Evolutionary conservation across 2,113 vertebrate genomes (phyloP), one percentile per base, ranked within the genome.

Genomic region (Campylomormyrus tamandua): DNA sequence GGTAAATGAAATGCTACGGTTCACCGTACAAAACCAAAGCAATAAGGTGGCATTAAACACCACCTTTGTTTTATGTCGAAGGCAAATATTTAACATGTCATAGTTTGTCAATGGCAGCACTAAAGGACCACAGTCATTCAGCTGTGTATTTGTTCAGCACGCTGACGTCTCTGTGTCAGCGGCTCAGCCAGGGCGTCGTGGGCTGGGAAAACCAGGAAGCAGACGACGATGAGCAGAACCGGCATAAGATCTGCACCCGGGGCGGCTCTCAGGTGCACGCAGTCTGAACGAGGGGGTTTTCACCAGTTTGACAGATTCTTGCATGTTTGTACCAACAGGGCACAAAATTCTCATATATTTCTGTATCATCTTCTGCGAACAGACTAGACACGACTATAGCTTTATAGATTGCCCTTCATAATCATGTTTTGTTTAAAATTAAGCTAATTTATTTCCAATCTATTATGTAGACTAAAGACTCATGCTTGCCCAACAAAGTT

Each of bases 41-140:
- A 70, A 46, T 46, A 74, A 74, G 15, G 87, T 53, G 27, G 62
- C n/a, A 89, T 31, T 39, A 89, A 89, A 80, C 52, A 85, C 52
- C 74, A 42, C 58, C 88, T 89, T 80, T 53, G 17, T 89, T 83
- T 6, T 24, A 89, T 0, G 83, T 31, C 31, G 19, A 89, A 89
- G 50, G 50, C 77, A 58, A 89, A 84, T 58, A 58, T 83, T 50
- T 89, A 84, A 58, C 50, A 56, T 58, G 17, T 56, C 39, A 83
- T 50, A 56, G 31, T 56, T 50, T 74, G 35, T 83, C 27, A 83
- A 89, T 46, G n/a, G 46, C 21, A 27, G 21, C 8, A 58, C 19
- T 10, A 45, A 42, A 80, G 5, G 10, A 39, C 35, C 15, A 46
- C 45, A 39, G 19, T 24, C 0, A 5, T 15, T 24, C 6, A 27